phyloP scores from a whole-genome alignment of 2,888 invertebrate species.

The Tetragonisca angustula region DNA sequence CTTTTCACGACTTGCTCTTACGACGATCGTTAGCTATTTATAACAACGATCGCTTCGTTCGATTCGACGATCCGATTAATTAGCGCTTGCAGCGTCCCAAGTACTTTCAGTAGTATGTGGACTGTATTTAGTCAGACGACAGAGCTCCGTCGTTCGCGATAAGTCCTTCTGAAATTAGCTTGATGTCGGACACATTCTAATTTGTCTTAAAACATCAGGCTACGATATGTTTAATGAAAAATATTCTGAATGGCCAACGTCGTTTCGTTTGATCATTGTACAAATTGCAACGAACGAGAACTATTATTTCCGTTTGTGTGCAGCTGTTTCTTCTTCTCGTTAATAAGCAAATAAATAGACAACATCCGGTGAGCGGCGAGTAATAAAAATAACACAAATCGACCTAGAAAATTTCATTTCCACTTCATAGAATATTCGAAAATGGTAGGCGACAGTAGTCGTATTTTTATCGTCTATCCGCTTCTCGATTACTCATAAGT shows the following conservation, averaged over 20 bases:
- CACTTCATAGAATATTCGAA: too few species aligned
- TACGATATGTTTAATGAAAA: neutral
- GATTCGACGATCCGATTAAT: neutral
- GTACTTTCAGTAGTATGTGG: neutral
- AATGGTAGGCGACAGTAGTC: too few species aligned
- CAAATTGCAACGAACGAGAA: too few species aligned
- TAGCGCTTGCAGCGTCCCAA: neutral
- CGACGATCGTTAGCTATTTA: neutral
- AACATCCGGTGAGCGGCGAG: too few species aligned
- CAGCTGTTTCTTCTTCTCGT: too few species aligned
- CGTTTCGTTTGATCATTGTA: too few species aligned
- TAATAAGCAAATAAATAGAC: too few species aligned
- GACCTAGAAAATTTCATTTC: too few species aligned
- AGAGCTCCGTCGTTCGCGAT: neutral
- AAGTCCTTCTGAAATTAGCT: neutral
- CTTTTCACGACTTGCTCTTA: neutral
- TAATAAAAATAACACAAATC: too few species aligned
- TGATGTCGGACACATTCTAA: neutral
- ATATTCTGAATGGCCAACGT: neutral
- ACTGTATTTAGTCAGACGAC: neutral
- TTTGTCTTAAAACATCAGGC: neutral
- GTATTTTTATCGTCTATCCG: too few species aligned
- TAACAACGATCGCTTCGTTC: slow-evolving; percentile 4
- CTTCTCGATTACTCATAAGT: neutral
- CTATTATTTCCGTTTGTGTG: too few species aligned